Evolutionary conservation across 1,140 invertebrate species (phyloP).

Genomic region (Bombus confusus): DNA sequence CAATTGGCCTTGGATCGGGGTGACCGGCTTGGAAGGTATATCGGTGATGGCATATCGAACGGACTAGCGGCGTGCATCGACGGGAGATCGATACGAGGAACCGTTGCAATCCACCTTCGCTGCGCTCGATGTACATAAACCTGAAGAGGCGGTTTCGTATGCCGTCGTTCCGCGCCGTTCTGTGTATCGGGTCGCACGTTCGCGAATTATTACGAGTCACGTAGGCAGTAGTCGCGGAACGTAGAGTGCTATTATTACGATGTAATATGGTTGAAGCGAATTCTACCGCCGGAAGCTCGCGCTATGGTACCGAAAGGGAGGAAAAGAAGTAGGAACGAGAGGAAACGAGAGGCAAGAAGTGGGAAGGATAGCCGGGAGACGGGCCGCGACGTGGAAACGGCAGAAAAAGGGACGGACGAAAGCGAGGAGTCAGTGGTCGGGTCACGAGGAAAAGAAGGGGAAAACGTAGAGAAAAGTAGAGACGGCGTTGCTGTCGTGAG

Average conservation of each 20-base stretch:
- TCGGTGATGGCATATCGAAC: conserved; percentile 21
- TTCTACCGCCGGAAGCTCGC: conserved; percentile 41
- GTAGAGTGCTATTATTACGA: conserved; percentile 59
- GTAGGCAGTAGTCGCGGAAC: conserved; percentile 49
- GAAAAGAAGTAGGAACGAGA: background rate
- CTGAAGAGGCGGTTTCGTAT: conserved; percentile 39
- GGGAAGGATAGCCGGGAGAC: background rate
- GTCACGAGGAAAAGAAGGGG: conserved; percentile 3
- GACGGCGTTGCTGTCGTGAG: background rate
- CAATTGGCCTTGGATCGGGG: conserved; percentile 50
- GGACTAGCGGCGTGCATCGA: background rate
- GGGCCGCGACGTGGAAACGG: background rate
- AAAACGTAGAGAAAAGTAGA: background rate
- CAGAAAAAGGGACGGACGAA: conserved; percentile 18
- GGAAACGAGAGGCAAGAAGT: background rate
- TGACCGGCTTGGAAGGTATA: conserved; percentile 1
- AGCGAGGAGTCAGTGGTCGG: background rate
- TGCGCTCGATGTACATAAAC: conserved; percentile 3
- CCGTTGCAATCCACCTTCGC: conserved; percentile 8
- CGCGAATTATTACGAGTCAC: conserved; percentile 64
- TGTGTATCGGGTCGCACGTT: conserved; percentile 48
- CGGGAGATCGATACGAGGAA: conserved; percentile 34
- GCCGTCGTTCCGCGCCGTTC: background rate
- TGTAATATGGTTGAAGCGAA: conserved; percentile 50
- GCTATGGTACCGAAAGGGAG: background rate